Evolutionary conservation across 2,888 invertebrate species (phyloP).

Genomic region (Sarcophaga variegata): DNA sequence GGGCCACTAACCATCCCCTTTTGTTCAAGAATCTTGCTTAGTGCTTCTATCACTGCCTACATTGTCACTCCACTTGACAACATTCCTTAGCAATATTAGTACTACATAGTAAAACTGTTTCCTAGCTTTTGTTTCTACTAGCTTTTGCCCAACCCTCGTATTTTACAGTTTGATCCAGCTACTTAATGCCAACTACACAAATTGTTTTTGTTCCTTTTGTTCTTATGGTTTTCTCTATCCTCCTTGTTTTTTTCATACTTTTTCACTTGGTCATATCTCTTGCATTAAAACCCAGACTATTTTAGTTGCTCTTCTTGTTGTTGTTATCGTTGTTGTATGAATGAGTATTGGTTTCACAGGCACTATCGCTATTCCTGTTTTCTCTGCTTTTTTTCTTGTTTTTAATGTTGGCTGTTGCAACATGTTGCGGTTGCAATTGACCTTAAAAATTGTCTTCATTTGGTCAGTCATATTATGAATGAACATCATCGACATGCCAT

Average conservation of each 20-base stretch:
- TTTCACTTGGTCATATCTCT: not conserved
- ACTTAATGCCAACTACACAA: not conserved
- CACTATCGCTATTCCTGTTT: not conserved
- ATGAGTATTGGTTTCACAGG: slow-evolving; percentile 2
- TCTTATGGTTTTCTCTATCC: not conserved
- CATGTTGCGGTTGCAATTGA: slow-evolving; percentile 66
- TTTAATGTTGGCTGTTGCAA: slow-evolving; percentile 46
- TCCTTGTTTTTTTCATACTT: too few species aligned
- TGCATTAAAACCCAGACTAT: not conserved
- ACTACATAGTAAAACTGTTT: too few species aligned
- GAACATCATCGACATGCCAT: not conserved
- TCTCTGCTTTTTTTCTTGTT: slow-evolving; percentile 18
- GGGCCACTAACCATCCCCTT: too few species aligned
- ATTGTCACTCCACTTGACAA: too few species aligned
- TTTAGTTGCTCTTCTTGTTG: not conserved
- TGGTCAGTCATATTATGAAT: slow-evolving; percentile 2
- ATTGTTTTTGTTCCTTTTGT: not conserved
- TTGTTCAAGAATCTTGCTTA: too few species aligned
- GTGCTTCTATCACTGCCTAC: too few species aligned
- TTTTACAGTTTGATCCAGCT: not conserved
- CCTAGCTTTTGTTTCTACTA: too few species aligned
- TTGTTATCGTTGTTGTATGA: not conserved
- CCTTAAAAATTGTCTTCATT: slow-evolving; percentile 41
- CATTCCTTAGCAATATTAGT: too few species aligned
- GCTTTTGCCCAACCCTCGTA: not conserved